Base-by-base conservation (phyloP, 2,113 vertebrate genomes). In the Grammomys surdaster region DNA sequence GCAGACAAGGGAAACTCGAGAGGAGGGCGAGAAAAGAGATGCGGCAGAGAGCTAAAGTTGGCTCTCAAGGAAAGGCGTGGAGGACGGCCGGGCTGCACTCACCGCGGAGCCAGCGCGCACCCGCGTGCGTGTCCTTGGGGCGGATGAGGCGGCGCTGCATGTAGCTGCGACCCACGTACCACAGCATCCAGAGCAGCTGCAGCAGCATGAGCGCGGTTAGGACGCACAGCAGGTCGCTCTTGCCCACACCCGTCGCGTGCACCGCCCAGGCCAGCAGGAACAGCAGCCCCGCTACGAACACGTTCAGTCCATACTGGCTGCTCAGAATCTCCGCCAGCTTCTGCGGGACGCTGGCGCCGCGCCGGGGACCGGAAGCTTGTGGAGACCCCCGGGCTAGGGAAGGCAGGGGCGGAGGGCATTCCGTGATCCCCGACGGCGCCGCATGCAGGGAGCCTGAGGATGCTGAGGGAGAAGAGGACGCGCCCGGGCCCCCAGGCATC, bases 131-230 rank as follows among this genome's bases (percentile, higher is more conserved):
- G 92, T 98, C 95, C 97, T 99, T 99, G 93, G 98, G 99, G 0
- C 98, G 98, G 89, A 98, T 97, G 73, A 98, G 90, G 94, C 98
- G 98, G 89, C 98, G 98, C 82, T 98, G 99, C 28, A 98, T 98
- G 95, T 98, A 97, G 97, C 99, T 98, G 96, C 98, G 98, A 97
- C 92, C 63, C 99, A 98, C 98, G 98, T 99, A 99, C 99, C 99
- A 99, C 96, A 99, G 97, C 99, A 99, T 99, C 99, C 99, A 99
- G 76, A 99, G 92, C 97, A 99, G 98, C 98, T 99, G 99, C 88
- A 99, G 98, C 70, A 99, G 98, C 99, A 99, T 99, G 94, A 99
- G 99, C 46, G 99, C 98, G 84, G 99, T 99, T 93, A 99, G 98
- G 84, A 99, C 99, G 91, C 99, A 98, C 77, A 99, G 98, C 97